Conservation (phyloP, 2,113 vertebrate genomes). For the Hymenochirus boettgeri region DNA sequence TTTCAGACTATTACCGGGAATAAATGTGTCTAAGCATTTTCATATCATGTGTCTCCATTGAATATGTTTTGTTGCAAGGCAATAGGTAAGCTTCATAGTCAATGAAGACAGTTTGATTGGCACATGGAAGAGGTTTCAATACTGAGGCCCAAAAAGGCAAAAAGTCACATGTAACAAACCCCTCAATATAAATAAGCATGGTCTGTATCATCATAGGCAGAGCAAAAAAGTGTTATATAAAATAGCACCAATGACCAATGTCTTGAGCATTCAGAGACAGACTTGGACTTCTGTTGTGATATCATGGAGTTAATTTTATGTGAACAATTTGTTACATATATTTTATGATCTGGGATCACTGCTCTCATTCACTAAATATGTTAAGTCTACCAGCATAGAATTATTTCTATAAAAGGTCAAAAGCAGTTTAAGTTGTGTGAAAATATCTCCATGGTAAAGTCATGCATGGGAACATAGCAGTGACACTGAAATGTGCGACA, state of each 20-base stretch:
- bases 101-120: no score
- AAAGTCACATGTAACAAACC: no score
- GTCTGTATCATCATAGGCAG: no score
- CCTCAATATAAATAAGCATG: no score
- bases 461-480: conserved; percentile 47
- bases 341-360: not conserved
- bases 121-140: no score
- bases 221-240: not conserved
- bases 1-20: no score
- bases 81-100: no score
- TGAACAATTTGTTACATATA: no score
- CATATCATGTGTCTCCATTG: no score
- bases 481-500: conserved; percentile 46
- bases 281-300: not conserved
- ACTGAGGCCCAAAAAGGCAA: no score
- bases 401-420: conserved; percentile 40
- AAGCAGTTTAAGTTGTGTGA: conserved; percentile 16
- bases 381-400: conserved; percentile 14
- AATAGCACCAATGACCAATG: not conserved
- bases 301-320: not conserved
- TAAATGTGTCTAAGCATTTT: no score
- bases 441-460: conserved; percentile 44
- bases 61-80: no score
- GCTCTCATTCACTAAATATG: conserved; percentile 21
- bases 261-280: not conserved